Evolutionary conservation across 2,888 invertebrate genomes (phyloP).

Genomic region (Malthinus flaveolus): DNA sequence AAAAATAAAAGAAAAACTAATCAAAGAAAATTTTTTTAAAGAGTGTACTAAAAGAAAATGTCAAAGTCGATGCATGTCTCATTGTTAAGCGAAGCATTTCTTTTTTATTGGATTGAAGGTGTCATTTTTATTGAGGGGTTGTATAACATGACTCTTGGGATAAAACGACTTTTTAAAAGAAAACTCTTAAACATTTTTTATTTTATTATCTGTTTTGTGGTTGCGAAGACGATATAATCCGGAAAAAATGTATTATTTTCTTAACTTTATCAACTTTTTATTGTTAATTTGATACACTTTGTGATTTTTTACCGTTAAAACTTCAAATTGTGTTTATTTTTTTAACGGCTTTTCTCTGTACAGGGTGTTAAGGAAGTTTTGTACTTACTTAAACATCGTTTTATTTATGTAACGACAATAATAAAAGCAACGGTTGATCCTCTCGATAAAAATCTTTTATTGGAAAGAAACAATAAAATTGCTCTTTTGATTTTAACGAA

Average conservation of each 20-base stretch:
- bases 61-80: slow-evolving; percentile 27
- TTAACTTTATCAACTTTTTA: slow-evolving; percentile 36
- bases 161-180: slow-evolving; percentile 40
- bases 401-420: no score
- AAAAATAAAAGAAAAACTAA: slow-evolving; percentile 7
- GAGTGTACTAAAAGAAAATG: slow-evolving; percentile 17
- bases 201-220: slow-evolving; percentile 36
- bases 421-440: no score
- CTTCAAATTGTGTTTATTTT: no score
- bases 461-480: no score
- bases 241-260: slow-evolving; percentile 31
- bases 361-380: no score
- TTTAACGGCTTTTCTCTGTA: no score
- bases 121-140: slow-evolving; percentile 34
- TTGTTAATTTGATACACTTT: slow-evolving; percentile 36
- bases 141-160: slow-evolving; percentile 26
- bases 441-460: no score
- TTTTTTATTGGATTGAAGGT: slow-evolving; percentile 38
- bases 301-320: no score
- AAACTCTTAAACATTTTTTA: slow-evolving; percentile 29
- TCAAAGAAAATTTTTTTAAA: neutral
- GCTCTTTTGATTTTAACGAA: no score
- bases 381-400: no score
- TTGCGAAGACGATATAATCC: slow-evolving; percentile 25
- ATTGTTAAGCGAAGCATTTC: slow-evolving; percentile 31